Evolutionary conservation across 2,113 vertebrate species (phyloP), one percentile per base, ranked within the genome.

Genomic region (Pelecanoides urinatrix): DNA sequence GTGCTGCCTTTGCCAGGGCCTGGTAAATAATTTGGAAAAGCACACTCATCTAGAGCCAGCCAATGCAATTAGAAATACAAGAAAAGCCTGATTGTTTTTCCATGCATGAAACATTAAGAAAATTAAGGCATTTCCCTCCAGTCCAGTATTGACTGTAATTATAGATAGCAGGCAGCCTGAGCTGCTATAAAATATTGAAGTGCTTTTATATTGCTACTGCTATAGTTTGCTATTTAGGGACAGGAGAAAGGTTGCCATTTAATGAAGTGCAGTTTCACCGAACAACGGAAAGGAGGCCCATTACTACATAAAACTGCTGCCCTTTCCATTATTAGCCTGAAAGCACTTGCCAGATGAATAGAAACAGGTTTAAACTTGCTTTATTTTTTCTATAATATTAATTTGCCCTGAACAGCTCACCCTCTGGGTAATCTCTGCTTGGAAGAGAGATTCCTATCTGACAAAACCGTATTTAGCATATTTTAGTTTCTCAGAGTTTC

Each of bases 91-190:
- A 96, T 98, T 97, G 97, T 88, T 98, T 98, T 98, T 97, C 96
- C 97, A 97, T 84, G 85, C 97, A 96, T 96, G 95, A 97, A 98
- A 97, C 95, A 95, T 97, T 97, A 97, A 97, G 95, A 96, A 98
- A 98, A 98, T 97, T 90, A 98, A 98, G 93, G 92, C 15, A 94
- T 97, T 96, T 91, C 80, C 84, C 53, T 96, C 74, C 94, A 96
- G 91, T 93, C 65, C 95, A 97, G 88, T 88, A 96, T 76, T 96
- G 90, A 94, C 94, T 97, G 81, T 97, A 98, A 98, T 98, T 98
- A 98, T 90, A 98, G 91, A 96, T 91, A 98, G 91, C 79, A 95
- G 77, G 76, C 94, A 80, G 94, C 83, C 88, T 93, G 90, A 88
- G 92, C 89, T 87, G 62, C 88, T 95, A 78, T 96, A 95, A 98